phyloP scores from a whole-genome alignment of 2,797 vertebrate genomes.

The Platalea minor region DNA sequence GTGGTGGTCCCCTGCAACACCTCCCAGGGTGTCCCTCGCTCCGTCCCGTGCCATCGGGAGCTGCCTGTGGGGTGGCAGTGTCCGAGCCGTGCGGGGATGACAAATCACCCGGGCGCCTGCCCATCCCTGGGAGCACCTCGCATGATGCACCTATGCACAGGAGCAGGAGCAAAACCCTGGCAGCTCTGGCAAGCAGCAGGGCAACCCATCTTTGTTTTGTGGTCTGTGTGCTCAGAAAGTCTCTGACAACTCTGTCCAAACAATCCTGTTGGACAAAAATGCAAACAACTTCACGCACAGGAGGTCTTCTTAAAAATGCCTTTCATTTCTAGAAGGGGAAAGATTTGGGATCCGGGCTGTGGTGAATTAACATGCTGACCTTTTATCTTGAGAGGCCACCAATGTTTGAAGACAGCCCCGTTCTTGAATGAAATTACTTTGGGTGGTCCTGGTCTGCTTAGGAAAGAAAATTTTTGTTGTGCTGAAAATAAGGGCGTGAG shows the following conservation, averaged over 20 bases:
- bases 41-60: not conserved
- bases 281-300: constrained; percentile 39
- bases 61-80: not conserved
- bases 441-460: constrained; percentile 52
- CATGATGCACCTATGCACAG: too few species aligned
- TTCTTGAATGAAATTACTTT: constrained; percentile 49
- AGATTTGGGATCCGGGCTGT: constrained; percentile 28
- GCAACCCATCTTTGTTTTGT: not conserved
- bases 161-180: not conserved
- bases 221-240: not conserved
- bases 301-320: constrained; percentile 52
- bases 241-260: constrained; percentile 30
- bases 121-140: not conserved
- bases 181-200: not conserved
- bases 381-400: constrained; percentile 51
- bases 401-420: constrained; percentile 44
- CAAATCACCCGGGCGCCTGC: not conserved
- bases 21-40: not conserved
- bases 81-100: accelerated
- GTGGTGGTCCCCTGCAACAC: not conserved
- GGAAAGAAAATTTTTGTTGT: constrained; percentile 15
- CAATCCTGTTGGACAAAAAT: constrained; percentile 23
- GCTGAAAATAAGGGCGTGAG: constrained; percentile 36
- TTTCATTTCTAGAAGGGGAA: constrained; percentile 23
- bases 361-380: constrained; percentile 58